Percentiles rank a stretch among this genome's conserved stretches.
Evolutionary conservation across 1,140 invertebrate species (phyloP).

Genomic region (Globodera rostochiensis): DNA sequence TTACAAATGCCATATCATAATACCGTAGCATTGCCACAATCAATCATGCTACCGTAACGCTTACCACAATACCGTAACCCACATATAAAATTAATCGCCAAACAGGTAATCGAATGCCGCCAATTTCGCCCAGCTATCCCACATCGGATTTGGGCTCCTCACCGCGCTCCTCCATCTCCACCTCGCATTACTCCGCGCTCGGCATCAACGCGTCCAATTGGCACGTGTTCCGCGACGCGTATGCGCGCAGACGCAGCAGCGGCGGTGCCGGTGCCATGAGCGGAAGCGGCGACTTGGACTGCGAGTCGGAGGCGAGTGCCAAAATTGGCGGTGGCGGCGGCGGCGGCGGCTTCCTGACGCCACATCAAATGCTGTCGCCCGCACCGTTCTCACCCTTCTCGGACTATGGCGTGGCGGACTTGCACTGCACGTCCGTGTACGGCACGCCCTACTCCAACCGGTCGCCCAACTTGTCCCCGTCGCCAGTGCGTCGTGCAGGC

Average conservation of each 20-base stretch:
- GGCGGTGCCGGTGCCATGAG: neutral
- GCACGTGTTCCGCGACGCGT: conserved; percentile 58
- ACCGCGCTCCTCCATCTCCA: conserved; percentile 55
- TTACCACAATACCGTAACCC: too few relatives aligned
- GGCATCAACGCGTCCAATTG: conserved; percentile 52
- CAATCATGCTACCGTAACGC: too few relatives aligned
- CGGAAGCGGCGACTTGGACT: conserved; percentile 38
- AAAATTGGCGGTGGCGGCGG: neutral
- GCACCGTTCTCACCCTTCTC: conserved; percentile 63
- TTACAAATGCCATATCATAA: too few relatives aligned
- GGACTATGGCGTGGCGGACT: conserved; percentile 48
- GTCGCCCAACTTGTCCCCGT: conserved; percentile 59
- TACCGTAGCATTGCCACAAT: too few relatives aligned
- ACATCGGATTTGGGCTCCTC: conserved; percentile 59
- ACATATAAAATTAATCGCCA: neutral
- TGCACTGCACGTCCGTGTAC: conserved; percentile 26
- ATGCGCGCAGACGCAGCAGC: conserved; percentile 37
- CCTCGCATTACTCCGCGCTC: conserved; percentile 36
- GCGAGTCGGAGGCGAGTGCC: conserved; percentile 14
- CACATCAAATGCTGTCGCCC: conserved; percentile 56
- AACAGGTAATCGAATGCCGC: conserved; percentile 32
- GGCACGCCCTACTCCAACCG: conserved; percentile 60
- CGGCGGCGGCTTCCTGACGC: conserved; percentile 51
- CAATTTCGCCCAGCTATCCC: conserved; percentile 56
- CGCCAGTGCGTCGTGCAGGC: conserved; percentile 27